Conservation (phyloP, 2,888 invertebrate genomes). For the Synanthedon tipuliformis region DNA sequence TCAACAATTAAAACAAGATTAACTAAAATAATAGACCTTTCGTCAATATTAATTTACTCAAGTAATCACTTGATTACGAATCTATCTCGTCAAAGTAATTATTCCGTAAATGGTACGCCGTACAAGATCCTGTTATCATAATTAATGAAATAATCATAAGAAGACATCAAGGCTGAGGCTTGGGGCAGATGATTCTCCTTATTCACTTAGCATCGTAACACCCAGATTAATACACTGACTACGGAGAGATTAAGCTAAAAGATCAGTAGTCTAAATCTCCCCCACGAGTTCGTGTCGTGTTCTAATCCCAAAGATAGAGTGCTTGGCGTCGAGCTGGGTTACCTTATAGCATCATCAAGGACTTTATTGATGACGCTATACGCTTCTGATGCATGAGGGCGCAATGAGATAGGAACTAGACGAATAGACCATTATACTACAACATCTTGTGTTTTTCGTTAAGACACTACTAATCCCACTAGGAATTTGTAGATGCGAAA, state of each 20-base stretch:
- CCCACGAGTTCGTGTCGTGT: constrained; percentile 22
- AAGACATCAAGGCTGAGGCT: background rate
- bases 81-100: background rate
- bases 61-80: background rate
- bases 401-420: background rate
- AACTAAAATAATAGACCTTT: background rate
- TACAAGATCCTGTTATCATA: background rate
- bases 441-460: too few relatives aligned
- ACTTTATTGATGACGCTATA: constrained; percentile 19
- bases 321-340: constrained; percentile 25
- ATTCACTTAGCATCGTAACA: constrained; percentile 13
- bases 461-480: too few relatives aligned
- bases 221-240: constrained; percentile 32
- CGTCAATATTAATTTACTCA: background rate
- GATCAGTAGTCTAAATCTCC: constrained; percentile 52
- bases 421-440: background rate
- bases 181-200: background rate
- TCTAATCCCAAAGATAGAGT: constrained; percentile 52
- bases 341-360: constrained; percentile 9
- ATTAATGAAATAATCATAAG: background rate
- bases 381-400: background rate
- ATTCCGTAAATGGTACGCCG: background rate
- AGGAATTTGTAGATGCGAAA: too few relatives aligned
- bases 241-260: constrained; percentile 42
- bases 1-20: too few relatives aligned